Evolutionary conservation across 2,888 invertebrate species (phyloP).

Genomic region (Gerris lacustris): DNA sequence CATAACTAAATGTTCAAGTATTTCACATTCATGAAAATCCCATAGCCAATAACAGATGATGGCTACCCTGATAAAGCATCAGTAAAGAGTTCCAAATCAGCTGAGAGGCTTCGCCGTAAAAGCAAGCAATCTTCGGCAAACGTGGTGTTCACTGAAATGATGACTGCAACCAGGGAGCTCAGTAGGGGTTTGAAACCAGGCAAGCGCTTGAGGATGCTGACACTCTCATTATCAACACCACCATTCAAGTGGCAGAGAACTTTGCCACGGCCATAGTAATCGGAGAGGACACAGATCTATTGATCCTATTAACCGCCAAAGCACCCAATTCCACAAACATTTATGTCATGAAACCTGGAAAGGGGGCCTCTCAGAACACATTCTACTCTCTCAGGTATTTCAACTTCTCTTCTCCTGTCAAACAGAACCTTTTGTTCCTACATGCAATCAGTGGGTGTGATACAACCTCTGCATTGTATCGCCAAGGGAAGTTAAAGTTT

Average conservation of each 20-base stretch:
- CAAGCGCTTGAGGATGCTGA: conserved; percentile 8
- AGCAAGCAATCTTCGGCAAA: no score
- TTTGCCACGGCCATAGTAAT: not conserved
- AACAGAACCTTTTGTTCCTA: no score
- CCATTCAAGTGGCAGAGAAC: no score
- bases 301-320: conserved; percentile 4
- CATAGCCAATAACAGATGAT: no score
- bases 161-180: no score
- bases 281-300: conserved; percentile 6
- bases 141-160: no score
- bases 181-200: conserved; percentile 2
- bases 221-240: conserved; percentile 5
- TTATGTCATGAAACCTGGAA: conserved; percentile 9
- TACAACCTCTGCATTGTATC: conserved; percentile 9
- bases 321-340: not conserved
- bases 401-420: not conserved
- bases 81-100: no score
- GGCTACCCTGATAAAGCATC: no score
- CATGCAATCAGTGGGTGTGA: no score
- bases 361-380: conserved; percentile 5
- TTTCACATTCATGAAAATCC: no score
- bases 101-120: no score
- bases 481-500: conserved; percentile 11
- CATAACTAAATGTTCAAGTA: no score
- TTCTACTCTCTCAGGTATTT: not conserved